Conservation (phyloP, 92 coral and sea anemone genomes). For the Palythoa caribaeorum region DNA sequence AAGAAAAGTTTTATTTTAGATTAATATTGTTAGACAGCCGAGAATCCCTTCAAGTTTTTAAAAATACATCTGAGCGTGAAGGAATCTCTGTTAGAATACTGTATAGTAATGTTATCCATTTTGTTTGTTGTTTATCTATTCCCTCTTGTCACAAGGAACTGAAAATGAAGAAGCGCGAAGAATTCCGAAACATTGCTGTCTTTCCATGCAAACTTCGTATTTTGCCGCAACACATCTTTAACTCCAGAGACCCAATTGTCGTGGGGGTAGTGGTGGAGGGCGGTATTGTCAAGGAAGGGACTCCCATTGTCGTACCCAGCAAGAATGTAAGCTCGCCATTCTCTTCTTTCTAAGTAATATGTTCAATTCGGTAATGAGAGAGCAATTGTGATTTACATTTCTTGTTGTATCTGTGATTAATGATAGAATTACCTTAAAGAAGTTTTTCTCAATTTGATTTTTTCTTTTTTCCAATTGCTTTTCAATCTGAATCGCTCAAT, state of each 20-base stretch:
- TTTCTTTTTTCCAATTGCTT: not conserved
- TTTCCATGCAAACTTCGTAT: slow-evolving; percentile 98
- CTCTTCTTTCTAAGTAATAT: not conserved
- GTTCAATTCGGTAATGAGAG: no score
- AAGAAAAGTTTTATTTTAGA: no score
- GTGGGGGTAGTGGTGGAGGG: slow-evolving; percentile 94
- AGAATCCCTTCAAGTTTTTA: no score
- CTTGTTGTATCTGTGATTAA: no score
- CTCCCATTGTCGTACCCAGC: slow-evolving; percentile 88
- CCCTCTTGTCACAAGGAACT: slow-evolving; percentile 67
- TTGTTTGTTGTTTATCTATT: not conserved
- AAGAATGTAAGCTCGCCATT: slow-evolving; percentile 67
- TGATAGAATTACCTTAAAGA: no score
- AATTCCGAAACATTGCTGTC: slow-evolving; percentile 89
- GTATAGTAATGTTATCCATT: not conserved
- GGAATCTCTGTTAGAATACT: no score
- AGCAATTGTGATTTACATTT: no score
- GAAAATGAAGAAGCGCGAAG: slow-evolving; percentile 93
- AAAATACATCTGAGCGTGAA: no score
- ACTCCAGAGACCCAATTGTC: slow-evolving; percentile 93
- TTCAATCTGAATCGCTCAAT: not conserved
- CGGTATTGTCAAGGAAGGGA: slow-evolving; percentile 93
- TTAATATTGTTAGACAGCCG: no score
- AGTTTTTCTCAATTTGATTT: no score
- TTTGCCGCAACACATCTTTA: slow-evolving; percentile 91